Base-by-base conservation (phyloP, 2,888 invertebrate genomes). In the Rhodophaea formosa region DNA sequence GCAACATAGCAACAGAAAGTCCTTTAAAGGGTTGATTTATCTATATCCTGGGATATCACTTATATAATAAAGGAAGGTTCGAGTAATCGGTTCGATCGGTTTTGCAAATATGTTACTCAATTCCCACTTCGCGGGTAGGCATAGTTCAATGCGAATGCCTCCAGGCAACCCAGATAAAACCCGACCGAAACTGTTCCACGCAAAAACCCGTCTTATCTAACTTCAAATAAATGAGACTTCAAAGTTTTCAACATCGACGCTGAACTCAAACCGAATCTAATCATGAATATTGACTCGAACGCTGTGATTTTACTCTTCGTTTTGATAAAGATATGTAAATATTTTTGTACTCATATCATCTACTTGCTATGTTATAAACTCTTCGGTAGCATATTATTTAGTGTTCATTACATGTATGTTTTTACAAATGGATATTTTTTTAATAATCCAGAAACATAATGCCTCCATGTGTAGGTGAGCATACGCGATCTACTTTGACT, bases 171-270 rank as follows among this genome's bases (percentile, higher is more conserved):
- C 42, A 17, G 54, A 55, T 55, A 55, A 54, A 29, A 54, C 15
- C 16, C 54, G 8, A 29, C 15, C 54, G 42, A 16, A 35, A 43
- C 42, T 14, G 54, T 45, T 44, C 14, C 10, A 8, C 23, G 29
- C 45, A 55, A 55, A 55, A 55, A 55, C 54, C 8, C 17, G 32
- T 35, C 54, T 55, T 55, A 55, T 55, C 54, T 45, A 30, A 55
- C 35, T 55, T 55, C 35, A 32, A 46, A 55, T 55, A 46, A 55
- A 35, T 55, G 45, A 35, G 53, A 53, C 30, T 45, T 45, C 45
- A 45, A 55, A 55, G 32, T 55, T 55, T 16, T 35, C 10, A 51
- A 35, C 15, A 7, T 35, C 49, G 32, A 35, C 32, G 35, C 51
- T 51, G 32, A 35, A 39, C 29, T 23, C 30, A 47, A 47, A 47